phyloP scores from a whole-genome alignment of 1,140 invertebrate species.

The Drosophila pachea region DNA sequence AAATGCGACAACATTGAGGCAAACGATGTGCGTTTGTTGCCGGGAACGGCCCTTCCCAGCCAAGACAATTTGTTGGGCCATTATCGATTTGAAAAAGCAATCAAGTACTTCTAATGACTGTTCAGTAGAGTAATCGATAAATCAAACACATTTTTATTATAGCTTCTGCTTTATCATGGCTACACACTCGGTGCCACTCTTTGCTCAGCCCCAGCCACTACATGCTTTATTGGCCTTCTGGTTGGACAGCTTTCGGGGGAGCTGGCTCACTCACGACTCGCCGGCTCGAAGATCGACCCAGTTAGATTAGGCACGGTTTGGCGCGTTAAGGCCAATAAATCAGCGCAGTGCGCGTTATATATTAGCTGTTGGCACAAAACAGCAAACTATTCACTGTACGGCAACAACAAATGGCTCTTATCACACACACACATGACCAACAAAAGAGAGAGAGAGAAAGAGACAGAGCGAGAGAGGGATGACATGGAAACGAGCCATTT shows the following conservation, averaged over 20 bases:
- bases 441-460: too few species aligned
- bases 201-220: neutral
- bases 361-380: conserved; percentile 38
- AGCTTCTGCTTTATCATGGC: neutral
- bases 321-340: conserved; percentile 34
- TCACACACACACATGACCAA: conserved; percentile 10
- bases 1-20: too few species aligned
- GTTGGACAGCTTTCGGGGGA: neutral
- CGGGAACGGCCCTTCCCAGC: too few species aligned
- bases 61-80: neutral
- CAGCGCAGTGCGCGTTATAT: conserved; percentile 15
- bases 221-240: neutral
- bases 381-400: conserved; percentile 16
- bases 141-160: neutral
- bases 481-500: conserved; percentile 56
- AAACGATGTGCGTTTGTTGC: too few species aligned
- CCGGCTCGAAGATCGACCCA: conserved; percentile 28
- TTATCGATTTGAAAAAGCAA: neutral
- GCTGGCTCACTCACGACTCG: too few species aligned
- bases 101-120: neutral
- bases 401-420: conserved; percentile 10
- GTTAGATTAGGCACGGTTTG: conserved; percentile 32
- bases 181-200: conserved; percentile 4
- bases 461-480: too few species aligned
- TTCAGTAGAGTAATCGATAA: conserved; percentile 5